Evolutionary conservation across 2,888 invertebrate genomes (phyloP), one percentile per base, ranked within the genome.

Genomic region (Zaprionus bogoriensis): DNA sequence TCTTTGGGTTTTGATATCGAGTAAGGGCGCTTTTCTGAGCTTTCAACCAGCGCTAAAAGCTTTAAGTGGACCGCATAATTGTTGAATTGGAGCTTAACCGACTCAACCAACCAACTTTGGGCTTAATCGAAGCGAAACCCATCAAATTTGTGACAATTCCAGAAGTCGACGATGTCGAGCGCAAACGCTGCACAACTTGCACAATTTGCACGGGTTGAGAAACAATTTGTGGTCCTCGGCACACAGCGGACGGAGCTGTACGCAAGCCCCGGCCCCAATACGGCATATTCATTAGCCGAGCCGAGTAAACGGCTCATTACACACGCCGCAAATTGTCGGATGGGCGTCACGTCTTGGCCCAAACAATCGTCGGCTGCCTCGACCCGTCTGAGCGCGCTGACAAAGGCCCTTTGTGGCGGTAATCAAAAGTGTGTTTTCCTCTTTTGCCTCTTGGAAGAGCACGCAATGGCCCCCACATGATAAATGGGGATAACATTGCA

Each of bases 231-330:
- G 71, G 67, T 30, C 32, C 68, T 54, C 41, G 48, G 28, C 63
- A 47, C 47, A 6, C 53, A 10, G 27, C 25, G 7, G 2, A 14
- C 7, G 14, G 14, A 7, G 14, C 6, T 27, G n/a, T n/a, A n/a
- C n/a, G n/a, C 27, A 27, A 27, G 27, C 36, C 17, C 19, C 9
- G 17, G 7, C 12, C 41, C 50, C 61, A 30, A 60, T 51, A 64
- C 58, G 65, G 47, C 28, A 53, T 67, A 70, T 51, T 80, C 78
- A 80, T 78, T 80, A 78, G 75, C 57, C 60, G 45, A 17, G 32
- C 32, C 63, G 58, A 73, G 83, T 77, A 80, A 77, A 80, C 70
- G 73, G 60, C 76, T 83, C 81, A 80, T 80, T 80, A 83, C 76
- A 67, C 63, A 42, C 50, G 57, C 73, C 84, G 45, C 76, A 77